Percentiles rank a stretch among this genome's conserved stretches.
phyloP scores from a whole-genome alignment of 2,888 invertebrate genomes.

The Netelia fuscicornis region DNA sequence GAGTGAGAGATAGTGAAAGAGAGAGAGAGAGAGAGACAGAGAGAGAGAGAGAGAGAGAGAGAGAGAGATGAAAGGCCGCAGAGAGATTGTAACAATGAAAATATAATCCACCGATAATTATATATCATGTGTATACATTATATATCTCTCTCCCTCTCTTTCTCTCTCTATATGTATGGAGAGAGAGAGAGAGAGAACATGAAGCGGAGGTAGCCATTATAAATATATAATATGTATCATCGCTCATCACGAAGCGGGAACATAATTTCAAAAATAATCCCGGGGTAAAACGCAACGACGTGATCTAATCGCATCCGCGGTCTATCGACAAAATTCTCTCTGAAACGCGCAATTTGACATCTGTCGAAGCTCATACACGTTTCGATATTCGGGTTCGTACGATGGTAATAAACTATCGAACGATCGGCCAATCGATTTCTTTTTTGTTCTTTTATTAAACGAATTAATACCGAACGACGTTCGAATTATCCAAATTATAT shows the following conservation, averaged over 20 bases:
- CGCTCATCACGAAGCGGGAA: constrained; percentile 5
- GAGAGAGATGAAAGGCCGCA: neutral
- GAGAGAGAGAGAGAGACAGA: constrained; percentile 16
- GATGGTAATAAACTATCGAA: neutral
- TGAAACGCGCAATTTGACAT: constrained; percentile 48
- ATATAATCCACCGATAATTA: constrained; percentile 61
- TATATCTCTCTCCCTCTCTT: neutral
- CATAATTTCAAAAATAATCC: constrained; percentile 61
- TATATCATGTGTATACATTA: constrained; percentile 35
- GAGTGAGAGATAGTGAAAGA: neutral
- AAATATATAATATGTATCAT: constrained; percentile 12
- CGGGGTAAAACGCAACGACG: neutral
- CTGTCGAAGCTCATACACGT: constrained; percentile 23
- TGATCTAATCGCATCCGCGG: constrained; percentile 51
- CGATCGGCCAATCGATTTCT: too few species aligned
- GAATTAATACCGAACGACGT: too few species aligned
- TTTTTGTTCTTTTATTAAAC: neutral
- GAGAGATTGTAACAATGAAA: constrained; percentile 61
- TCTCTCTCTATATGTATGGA: neutral
- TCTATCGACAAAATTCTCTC: constrained; percentile 44
- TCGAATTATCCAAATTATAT: too few species aligned
- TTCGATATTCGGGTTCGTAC: constrained; percentile 17
- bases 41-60: neutral
- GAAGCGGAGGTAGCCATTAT: neutral
- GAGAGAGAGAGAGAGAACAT: neutral